phyloP scores from a whole-genome alignment of 2,113 vertebrate genomes.

The Rhinogobius similis region DNA sequence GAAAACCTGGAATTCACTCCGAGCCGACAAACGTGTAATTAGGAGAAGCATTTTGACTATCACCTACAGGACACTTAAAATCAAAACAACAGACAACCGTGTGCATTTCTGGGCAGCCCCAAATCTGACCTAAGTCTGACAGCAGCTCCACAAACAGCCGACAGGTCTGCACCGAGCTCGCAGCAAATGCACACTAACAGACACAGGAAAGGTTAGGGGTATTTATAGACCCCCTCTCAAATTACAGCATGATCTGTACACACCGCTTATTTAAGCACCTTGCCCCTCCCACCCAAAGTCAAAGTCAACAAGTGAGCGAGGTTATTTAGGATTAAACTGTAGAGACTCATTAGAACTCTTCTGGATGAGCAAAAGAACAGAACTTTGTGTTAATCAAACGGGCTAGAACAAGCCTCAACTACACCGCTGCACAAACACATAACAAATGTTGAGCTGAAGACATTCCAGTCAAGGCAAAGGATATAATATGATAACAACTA shows the following conservation, averaged over 20 bases:
- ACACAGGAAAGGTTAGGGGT: slow-evolving; percentile 78
- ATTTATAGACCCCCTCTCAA: slow-evolving; percentile 80
- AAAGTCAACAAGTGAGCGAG: slow-evolving; percentile 37
- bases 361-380: slow-evolving; percentile 22
- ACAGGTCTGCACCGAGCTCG: slow-evolving; percentile 40
- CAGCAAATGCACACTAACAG: slow-evolving; percentile 57
- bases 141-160: slow-evolving; percentile 3
- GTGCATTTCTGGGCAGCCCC: slow-evolving; percentile 55
- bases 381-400: slow-evolving; percentile 33
- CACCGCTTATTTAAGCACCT: slow-evolving; percentile 75
- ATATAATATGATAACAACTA: slow-evolving; percentile 6
- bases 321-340: slow-evolving; percentile 9
- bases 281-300: slow-evolving; percentile 62
- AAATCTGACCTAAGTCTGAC: slow-evolving; percentile 31
- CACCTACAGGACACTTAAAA: slow-evolving; percentile 22
- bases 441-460: slow-evolving; percentile 24
- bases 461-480: slow-evolving; percentile 38
- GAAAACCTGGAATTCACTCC: slow-evolving; percentile 54
- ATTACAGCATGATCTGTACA: slow-evolving; percentile 75
- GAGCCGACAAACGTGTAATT: slow-evolving; percentile 46
- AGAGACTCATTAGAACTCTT: neutral
- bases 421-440: slow-evolving; percentile 15
- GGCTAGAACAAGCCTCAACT: slow-evolving; percentile 66
- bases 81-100: slow-evolving; percentile 27
- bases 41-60: slow-evolving; percentile 58